Conservation (phyloP, 2,113 vertebrate species). For the Pipra filicauda region DNA sequence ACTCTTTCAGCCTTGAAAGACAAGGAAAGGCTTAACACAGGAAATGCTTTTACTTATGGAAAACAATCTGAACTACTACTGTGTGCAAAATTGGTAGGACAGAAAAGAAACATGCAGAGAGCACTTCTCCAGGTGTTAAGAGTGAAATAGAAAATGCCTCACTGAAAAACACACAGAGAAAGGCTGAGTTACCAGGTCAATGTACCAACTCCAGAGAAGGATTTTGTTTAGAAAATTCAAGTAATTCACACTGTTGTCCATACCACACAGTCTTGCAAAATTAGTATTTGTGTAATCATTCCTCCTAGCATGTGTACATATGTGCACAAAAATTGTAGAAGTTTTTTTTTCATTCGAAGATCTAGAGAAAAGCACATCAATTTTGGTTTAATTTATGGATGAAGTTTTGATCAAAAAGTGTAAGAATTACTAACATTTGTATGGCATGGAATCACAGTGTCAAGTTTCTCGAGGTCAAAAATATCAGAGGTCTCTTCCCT, state of each 20-base stretch:
- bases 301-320: not conserved
- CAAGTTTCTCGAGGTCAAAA: not conserved
- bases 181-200: not conserved
- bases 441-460: not conserved
- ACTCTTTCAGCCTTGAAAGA: conserved; percentile 90
- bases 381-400: not conserved
- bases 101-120: not conserved
- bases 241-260: not conserved
- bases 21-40: not conserved
- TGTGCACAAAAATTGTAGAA: not conserved
- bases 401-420: not conserved
- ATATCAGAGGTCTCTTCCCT: not conserved
- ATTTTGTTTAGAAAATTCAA: not conserved
- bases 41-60: not conserved
- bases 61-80: not conserved
- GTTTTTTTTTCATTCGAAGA: not conserved
- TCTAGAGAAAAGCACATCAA: not conserved
- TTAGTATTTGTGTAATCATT: not conserved
- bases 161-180: not conserved
- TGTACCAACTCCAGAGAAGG: not conserved
- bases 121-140: not conserved
- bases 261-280: not conserved
- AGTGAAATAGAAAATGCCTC: not conserved
- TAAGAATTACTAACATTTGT: not conserved
- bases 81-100: not conserved